phyloP scores from a whole-genome alignment of 2,113 vertebrate species.

The Sceloporus tristichus region DNA sequence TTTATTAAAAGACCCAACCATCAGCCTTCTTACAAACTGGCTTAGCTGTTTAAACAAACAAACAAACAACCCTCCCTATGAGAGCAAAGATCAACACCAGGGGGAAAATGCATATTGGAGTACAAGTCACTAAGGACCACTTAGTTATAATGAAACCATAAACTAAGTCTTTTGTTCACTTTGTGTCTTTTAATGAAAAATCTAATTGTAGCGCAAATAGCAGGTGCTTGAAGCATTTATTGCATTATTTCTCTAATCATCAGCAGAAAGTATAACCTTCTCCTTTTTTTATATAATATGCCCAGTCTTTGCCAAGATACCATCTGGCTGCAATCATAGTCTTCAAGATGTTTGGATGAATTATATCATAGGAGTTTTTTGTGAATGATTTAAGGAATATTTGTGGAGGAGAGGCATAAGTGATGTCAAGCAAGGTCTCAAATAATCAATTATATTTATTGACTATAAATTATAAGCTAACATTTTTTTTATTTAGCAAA shows the following conservation, averaged over 20 bases:
- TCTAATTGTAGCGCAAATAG: slow-evolving; percentile 37
- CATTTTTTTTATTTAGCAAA: slow-evolving; percentile 35
- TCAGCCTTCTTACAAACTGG: not conserved
- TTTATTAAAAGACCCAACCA: not conserved
- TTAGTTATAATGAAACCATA: slow-evolving; percentile 36
- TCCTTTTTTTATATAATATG: slow-evolving; percentile 36
- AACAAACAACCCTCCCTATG: not conserved
- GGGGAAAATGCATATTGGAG: slow-evolving; percentile 39
- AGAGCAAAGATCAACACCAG: slow-evolving; percentile 28
- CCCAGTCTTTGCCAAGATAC: slow-evolving; percentile 20
- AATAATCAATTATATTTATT: slow-evolving; percentile 28
- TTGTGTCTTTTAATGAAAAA: slow-evolving; percentile 51
- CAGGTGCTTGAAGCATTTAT: slow-evolving; percentile 47
- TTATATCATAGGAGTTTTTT: not conserved
- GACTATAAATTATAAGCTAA: slow-evolving; percentile 21
- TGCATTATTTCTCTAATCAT: slow-evolving; percentile 5
- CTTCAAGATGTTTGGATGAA: slow-evolving; percentile 23
- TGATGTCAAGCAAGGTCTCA: slow-evolving; percentile 9
- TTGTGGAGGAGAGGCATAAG: slow-evolving; percentile 27
- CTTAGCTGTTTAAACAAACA: slow-evolving; percentile 29
- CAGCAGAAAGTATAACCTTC: slow-evolving; percentile 25
- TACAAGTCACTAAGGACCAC: slow-evolving; percentile 39
- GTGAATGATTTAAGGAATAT: slow-evolving; percentile 10
- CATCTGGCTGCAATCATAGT: slow-evolving; percentile 43
- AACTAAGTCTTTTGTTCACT: slow-evolving; percentile 45